Conservation (phyloP, 2,113 vertebrate genomes). For the Labeo catla region DNA sequence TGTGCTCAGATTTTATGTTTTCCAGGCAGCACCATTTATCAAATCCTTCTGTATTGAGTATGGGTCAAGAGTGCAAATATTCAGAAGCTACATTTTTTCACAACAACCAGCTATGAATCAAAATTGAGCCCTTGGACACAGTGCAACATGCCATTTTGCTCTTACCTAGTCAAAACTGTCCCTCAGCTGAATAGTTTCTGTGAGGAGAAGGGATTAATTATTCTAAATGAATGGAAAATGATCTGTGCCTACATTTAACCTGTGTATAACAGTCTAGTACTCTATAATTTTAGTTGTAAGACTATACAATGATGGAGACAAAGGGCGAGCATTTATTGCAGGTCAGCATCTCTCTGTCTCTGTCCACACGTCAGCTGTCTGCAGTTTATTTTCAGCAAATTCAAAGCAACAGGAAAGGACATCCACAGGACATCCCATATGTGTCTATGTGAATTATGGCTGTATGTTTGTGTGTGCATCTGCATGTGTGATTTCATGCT, state of each 20-base stretch:
- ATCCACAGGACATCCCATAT: neutral
- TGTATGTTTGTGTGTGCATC: neutral
- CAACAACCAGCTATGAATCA: neutral
- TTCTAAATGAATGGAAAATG: neutral
- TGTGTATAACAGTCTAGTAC: neutral
- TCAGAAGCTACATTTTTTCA: neutral
- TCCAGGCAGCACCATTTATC: neutral
- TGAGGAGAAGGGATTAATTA: neutral
- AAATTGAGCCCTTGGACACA: neutral
- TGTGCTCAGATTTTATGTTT: neutral
- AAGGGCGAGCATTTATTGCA: neutral
- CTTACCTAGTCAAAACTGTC: neutral
- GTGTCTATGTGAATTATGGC: neutral
- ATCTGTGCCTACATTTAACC: neutral
- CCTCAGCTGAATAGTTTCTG: neutral
- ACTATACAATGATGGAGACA: constrained; percentile 22
- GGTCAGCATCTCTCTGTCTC: neutral
- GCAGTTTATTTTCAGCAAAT: constrained; percentile 21
- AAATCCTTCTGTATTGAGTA: neutral
- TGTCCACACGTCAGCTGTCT: neutral
- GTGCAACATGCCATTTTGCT: neutral
- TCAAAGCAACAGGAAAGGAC: neutral
- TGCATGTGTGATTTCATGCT: neutral
- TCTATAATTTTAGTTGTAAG: neutral
- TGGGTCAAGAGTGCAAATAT: neutral